Evolutionary conservation across 2,113 vertebrate species (phyloP).

Genomic region (Peucedramus taeniatus): DNA sequence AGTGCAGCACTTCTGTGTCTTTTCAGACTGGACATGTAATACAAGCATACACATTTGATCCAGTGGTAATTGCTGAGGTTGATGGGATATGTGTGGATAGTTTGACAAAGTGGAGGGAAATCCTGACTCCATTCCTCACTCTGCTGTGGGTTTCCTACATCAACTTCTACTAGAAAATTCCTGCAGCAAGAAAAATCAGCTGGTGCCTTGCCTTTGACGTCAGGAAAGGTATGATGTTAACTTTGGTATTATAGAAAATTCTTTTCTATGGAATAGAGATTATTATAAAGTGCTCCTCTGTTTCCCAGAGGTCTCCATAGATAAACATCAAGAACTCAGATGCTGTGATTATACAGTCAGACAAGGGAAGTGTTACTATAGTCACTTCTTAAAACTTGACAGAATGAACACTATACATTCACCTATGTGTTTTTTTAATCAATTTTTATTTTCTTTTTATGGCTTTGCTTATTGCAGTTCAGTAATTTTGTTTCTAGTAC

Average conservation of each 20-base stretch:
- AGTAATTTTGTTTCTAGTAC: background rate
- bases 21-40: background rate
- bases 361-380: background rate
- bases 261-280: background rate
- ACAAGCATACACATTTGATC: background rate
- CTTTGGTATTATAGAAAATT: background rate
- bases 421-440: background rate
- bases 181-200: background rate
- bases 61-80: background rate
- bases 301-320: background rate
- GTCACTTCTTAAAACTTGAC: background rate
- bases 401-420: background rate
- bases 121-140: background rate
- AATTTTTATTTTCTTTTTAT: background rate
- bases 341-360: background rate
- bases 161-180: background rate
- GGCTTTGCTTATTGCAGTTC: background rate
- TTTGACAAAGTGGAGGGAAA: background rate
- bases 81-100: background rate
- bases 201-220: background rate
- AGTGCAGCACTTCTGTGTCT: background rate
- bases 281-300: background rate
- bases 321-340: background rate
- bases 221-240: background rate
- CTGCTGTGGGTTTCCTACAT: background rate